Evolutionary conservation across 2,113 vertebrate species (phyloP), one percentile per base, ranked within the genome.

Genomic region (Nettapus auritus): DNA sequence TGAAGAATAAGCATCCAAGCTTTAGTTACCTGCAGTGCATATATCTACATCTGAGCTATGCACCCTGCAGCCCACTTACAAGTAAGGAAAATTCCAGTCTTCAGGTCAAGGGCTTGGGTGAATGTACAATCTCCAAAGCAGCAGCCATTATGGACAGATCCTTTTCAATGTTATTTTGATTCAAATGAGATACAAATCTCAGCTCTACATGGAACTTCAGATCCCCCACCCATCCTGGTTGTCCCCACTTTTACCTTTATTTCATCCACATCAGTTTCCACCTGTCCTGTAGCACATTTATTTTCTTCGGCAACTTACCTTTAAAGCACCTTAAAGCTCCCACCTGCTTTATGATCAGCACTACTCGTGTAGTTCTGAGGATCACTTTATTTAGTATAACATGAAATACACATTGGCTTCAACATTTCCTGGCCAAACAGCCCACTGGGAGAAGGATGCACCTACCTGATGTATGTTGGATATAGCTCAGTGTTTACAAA

Each of bases 401-500:
- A 53, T 0, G 56, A 28, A 12, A 44, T 14, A 75, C 9, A 7
- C 5, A 3, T 29, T 28, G 40, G 9, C 64, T 26, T 60, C 42
- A 36, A 8, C 22, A 29, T 62, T 88, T 86, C 76, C 31, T 71
- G 53, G 5, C 12, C 48, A 12, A 86, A 64, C 8, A 1, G 19
- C 22, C n/a, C 26, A 0, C 0, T 2, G 44, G 17, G 12, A 48
- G 33, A 28, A 78, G 28, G 36, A 66, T 8, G 11, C 6, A 87
- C 96, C 52, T 93, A 99, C 99, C 99, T 98, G 95, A 99, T 98
- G 80, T 99, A 99, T 0, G 99, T 99, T 46, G 99, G 99, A 89
- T 99, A 99, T 66, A 99, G 96, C 59, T 99, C 99, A 3, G 98
- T 97, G 83, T 98, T 99, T 38, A 99, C 99, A 90, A 99, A 99